These are phyloP conservation scores for Achatina immaculata DNA, from an alignment of 1,140 invertebrate species.

Conservation along the genomic window DNA sequence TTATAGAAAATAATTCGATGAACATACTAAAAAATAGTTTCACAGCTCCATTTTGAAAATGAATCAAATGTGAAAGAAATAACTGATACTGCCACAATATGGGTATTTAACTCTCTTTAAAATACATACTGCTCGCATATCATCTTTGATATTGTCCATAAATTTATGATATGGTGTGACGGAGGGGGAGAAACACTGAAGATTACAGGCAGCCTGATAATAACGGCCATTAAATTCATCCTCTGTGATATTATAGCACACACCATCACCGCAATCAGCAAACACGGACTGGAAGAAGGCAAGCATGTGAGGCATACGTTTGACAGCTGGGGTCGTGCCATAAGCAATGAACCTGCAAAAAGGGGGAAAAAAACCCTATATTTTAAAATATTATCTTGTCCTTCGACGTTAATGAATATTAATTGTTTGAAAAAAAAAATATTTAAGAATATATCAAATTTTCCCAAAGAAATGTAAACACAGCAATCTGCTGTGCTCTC, in stretches of 20 bases:
- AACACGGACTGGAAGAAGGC: slow-evolving; percentile 57
- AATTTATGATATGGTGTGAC: slow-evolving; percentile 60
- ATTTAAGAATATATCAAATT: no score
- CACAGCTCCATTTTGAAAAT: no score
- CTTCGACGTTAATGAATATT: no score
- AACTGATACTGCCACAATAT: no score
- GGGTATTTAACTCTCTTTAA: not conserved
- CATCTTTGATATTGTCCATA: slow-evolving; percentile 52
- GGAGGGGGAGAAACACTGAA: slow-evolving; percentile 60
- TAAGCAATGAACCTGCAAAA: slow-evolving; percentile 62
- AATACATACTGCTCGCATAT: slow-evolving; percentile 37
- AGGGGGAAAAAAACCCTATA: not conserved
- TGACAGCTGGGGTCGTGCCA: slow-evolving; percentile 49
- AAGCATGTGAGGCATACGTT: slow-evolving; percentile 56
- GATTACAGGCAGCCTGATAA: slow-evolving; percentile 65
- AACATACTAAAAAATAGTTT: no score
- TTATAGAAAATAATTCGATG: no score
- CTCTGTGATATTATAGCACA: slow-evolving; percentile 56
- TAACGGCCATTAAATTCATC: slow-evolving; percentile 63
- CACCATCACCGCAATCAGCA: slow-evolving; percentile 49
- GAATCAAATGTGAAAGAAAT: no score
- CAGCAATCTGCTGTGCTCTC: no score
- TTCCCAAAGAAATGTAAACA: no score
- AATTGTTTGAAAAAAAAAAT: no score
- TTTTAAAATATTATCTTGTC: no score